These are phyloP conservation scores for Meteorus sp. DNA, from an alignment of 1,140 invertebrate species.

Conservation along the genomic window DNA sequence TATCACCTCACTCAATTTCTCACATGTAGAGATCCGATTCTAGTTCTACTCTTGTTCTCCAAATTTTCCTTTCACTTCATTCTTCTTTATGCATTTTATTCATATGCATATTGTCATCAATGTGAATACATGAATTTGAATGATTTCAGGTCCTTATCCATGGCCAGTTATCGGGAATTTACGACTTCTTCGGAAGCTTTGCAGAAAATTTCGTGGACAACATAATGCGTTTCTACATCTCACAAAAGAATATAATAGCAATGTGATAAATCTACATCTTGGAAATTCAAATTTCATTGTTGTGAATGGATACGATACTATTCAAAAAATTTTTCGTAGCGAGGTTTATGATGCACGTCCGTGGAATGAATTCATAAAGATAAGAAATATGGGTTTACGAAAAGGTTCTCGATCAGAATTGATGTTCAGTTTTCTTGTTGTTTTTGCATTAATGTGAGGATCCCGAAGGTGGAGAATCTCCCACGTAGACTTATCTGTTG, in stretches of 20 bases:
- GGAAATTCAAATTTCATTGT: conserved; percentile 66
- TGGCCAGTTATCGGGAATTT: conserved; percentile 70
- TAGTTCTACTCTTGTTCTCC: too few species aligned
- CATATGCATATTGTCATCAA: too few species aligned
- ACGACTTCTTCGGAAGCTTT: conserved; percentile 60
- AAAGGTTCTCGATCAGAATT: conserved; percentile 57
- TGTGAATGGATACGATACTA: conserved; percentile 62
- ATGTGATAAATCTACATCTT: conserved; percentile 69
- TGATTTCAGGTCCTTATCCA: conserved; percentile 67
- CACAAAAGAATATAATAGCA: conserved; percentile 63
- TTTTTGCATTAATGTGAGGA: not conserved
- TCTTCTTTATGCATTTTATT: too few species aligned
- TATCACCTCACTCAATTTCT: too few species aligned
- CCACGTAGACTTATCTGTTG: too few species aligned
- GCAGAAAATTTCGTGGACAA: conserved; percentile 62
- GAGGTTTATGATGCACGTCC: conserved; percentile 75
- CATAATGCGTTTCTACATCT: conserved; percentile 66
- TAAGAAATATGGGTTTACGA: conserved; percentile 70
- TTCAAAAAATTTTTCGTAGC: conserved; percentile 64
- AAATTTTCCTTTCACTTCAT: too few species aligned
- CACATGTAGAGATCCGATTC: too few species aligned
- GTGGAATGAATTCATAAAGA: conserved; percentile 70
- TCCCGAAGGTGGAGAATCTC: conserved; percentile 2
- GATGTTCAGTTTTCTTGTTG: not conserved
- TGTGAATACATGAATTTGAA: too few species aligned